Base-by-base conservation (phyloP, 2,888 invertebrate genomes). In the Ophion slaviceki region DNA sequence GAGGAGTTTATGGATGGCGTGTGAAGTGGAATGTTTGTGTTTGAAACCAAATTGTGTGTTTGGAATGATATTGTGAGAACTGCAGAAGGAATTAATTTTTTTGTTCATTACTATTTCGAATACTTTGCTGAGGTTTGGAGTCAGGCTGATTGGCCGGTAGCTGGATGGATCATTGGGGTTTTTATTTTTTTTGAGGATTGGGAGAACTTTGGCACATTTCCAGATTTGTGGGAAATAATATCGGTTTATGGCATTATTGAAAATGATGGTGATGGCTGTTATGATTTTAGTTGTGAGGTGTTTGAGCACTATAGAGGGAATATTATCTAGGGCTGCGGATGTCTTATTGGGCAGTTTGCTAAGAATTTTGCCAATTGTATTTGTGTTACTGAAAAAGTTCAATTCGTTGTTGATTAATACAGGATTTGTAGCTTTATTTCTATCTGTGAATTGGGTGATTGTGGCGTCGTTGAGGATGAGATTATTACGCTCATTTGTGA, bases 81-180 rank as follows among this genome's bases (percentile, higher is more conserved):
- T 40, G n/a, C 68, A 76, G 28, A 45, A 28, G 0, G 61, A 3
- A 6, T 32, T 24, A n/a, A 86, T 75, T 11, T 57, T 32, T 0
- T 71, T 62, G 5, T 85, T 82, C 17, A 87, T 74, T 3, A 85
- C 11, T 4, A 47, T 40, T 68, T 82, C 82, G 24, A 45, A 82
- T 2, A 82, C 78, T 64, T 87, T 87, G 59, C 87, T 82, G 6
- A 85, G 45, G 14, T 45, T 76, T 1, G 82, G 77, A 0, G 84
- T 85, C 0, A 85, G 82, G 66, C 80, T 87, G 14, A 87, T 85
- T 6, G 87, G 84, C 2, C 86, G 45, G 47, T 86, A 84, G 47
- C 84, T 86, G 2, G 86, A 36, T 17, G 81, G 74, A 20, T 79
- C 67, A 32, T 32, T 24, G 0, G 84, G 70, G 47, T 81, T 77